Percentiles rank a stretch among this genome's conserved stretches.
Evolutionary conservation across 2,797 vertebrate species (phyloP).

Genomic region (Acipenser transmontanus): DNA sequence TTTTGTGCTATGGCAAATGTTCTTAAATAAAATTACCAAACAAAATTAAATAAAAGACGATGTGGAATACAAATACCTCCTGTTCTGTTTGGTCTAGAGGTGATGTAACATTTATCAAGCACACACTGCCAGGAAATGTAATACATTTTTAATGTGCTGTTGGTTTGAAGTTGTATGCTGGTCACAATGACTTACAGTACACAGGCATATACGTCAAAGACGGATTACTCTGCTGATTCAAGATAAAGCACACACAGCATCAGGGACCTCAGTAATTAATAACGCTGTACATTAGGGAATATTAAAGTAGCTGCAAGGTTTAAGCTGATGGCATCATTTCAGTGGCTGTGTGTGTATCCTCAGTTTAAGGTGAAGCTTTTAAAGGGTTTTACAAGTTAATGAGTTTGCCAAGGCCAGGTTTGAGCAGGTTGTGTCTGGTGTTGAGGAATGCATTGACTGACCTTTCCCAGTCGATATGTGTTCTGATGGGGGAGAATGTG

Average conservation of each 20-base stretch:
- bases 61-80: too few species aligned
- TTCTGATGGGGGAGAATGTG: conserved; percentile 23
- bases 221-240: background rate
- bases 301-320: background rate
- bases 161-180: background rate
- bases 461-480: conserved; percentile 24
- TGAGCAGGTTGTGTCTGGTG: background rate
- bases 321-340: too few species aligned
- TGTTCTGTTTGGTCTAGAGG: too few species aligned
- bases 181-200: background rate
- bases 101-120: background rate
- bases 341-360: too few species aligned
- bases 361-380: too few species aligned
- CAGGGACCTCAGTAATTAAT: background rate
- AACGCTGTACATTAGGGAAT: background rate
- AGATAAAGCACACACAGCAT: background rate
- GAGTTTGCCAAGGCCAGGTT: background rate
- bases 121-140: background rate
- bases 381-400: too few species aligned
- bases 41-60: too few species aligned
- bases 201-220: background rate
- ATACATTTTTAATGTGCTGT: background rate
- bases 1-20: too few species aligned
- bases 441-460: conserved; percentile 22
- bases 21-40: too few species aligned